Base-by-base conservation (phyloP, 2,113 vertebrate species). In the Cygnus buccinator region DNA sequence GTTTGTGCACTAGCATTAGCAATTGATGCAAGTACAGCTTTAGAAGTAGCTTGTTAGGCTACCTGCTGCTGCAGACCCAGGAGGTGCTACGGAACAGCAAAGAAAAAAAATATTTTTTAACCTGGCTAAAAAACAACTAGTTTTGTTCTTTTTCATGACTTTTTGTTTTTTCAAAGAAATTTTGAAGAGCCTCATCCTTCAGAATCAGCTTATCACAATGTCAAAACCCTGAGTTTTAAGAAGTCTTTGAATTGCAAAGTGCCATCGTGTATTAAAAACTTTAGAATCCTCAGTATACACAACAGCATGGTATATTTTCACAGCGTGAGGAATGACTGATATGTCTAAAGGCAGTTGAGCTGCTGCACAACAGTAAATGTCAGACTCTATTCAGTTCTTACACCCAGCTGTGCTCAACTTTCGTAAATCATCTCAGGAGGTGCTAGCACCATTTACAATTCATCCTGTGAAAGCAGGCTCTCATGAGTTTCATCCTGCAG, bases 41-140 rank as follows among this genome's bases (percentile, higher is more conserved):
- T 87, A 87, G 84, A 95, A 84, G 89, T 65, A 79, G 94, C 44
- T 25, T 94, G 62, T 54, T 74, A 84, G 65, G 65, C 79, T 96
- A 97, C 95, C 94, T 96, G 87, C 82, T 95, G 87, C 84, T 95
- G 87, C n/a, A 90, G 83, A 93, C 68, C 37, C 50, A 76, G 54
- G 52, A 92, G 75, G 33, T n/a, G 59, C 62, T 87, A 58, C 0
- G 0, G 39, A 82, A 93, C 35, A 50, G 44, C 48, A 85, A 89
- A 80, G 25, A 41, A 9, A 58, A 37, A 37, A 37, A 26, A 54
- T 22, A 3, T 85, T 28, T 46, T 66, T 22, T 15, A 41, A 68
- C 19, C n/a, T 12, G 8, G 31, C 13, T 50, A 77, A 52, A 90
- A 87, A 50, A 23, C 35, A 50, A 55, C 7, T 16, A 3, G 10